Percentiles rank a stretch among this genome's conserved stretches.
Evolutionary conservation across 2,797 vertebrate genomes (phyloP).

Genomic region (Fratercula arctica): DNA sequence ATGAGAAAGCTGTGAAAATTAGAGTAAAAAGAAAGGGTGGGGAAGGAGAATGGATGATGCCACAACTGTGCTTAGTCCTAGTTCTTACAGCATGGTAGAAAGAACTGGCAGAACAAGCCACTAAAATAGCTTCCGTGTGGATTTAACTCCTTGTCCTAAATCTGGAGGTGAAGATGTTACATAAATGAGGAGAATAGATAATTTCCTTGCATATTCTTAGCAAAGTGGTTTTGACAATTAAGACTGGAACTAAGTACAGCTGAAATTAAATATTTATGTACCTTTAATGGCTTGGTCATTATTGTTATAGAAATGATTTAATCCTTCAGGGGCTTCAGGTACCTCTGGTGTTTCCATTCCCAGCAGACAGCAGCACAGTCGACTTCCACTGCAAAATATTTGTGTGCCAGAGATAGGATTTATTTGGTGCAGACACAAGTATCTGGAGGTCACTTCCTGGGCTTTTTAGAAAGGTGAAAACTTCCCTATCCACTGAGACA

Average conservation of each 20-base stretch:
- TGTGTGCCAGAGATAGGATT: background rate
- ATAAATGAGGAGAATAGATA: background rate
- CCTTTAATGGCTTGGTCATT: constrained; percentile 40
- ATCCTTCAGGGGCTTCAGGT: background rate
- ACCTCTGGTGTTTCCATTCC: background rate
- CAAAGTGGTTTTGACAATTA: constrained; percentile 32
- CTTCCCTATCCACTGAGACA: background rate
- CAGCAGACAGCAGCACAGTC: background rate
- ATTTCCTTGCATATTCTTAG: constrained; percentile 28
- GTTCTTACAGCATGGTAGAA: background rate
- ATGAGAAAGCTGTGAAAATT: background rate
- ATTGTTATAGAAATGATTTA: background rate
- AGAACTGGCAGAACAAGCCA: background rate
- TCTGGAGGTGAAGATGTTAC: background rate
- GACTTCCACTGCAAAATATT: background rate
- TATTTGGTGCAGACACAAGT: background rate
- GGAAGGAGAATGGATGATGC: background rate
- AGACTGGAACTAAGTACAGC: background rate
- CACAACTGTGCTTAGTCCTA: background rate
- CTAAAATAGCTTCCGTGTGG: background rate
- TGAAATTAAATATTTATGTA: constrained; percentile 43
- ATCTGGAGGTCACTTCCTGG: background rate
- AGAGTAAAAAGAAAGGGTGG: background rate
- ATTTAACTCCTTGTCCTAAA: background rate
- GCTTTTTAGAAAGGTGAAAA: background rate